Percentiles rank a stretch among this genome's conserved stretches.
Evolutionary conservation across 2,888 invertebrate genomes (phyloP).

Genomic region (Caenorhabditis sulstoni): DNA sequence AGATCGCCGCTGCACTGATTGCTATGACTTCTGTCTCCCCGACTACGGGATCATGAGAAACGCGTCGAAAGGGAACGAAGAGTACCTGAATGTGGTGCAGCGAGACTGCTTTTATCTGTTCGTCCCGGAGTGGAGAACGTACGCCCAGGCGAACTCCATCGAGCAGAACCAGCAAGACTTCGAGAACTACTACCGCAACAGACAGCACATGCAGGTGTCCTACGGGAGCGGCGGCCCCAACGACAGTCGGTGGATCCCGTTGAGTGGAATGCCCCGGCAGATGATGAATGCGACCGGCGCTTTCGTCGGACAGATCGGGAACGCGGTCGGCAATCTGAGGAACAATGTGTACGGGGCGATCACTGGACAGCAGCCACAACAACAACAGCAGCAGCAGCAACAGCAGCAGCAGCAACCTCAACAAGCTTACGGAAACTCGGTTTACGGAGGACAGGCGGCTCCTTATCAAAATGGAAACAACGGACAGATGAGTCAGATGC

Average conservation of each 20-base stretch:
- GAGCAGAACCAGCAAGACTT: constrained; percentile 76
- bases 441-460: neutral
- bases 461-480: constrained; percentile 27
- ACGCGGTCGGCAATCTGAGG: constrained; percentile 34
- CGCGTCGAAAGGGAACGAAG: constrained; percentile 51
- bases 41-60: constrained; percentile 74
- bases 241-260: constrained; percentile 55
- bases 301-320: constrained; percentile 49
- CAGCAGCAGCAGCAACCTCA: constrained; percentile 28
- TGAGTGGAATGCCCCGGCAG: constrained; percentile 45
- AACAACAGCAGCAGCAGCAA: constrained; percentile 27
- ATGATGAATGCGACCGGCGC: constrained; percentile 51
- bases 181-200: constrained; percentile 70
- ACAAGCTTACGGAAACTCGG: constrained; percentile 13
- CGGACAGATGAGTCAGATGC: constrained; percentile 17
- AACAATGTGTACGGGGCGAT: constrained; percentile 41
- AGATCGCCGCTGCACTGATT: constrained; percentile 76
- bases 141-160: constrained; percentile 70
- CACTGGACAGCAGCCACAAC: constrained; percentile 20
- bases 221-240: constrained; percentile 46
- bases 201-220: constrained; percentile 57
- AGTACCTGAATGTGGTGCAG: constrained; percentile 74
- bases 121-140: constrained; percentile 79
- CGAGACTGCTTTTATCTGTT: constrained; percentile 78
- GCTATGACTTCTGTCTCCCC: constrained; percentile 79